Percentiles rank a stretch among this genome's conserved stretches.
Evolutionary conservation across 2,797 vertebrate genomes (phyloP).

Genomic region (Lepus oiostolus): DNA sequence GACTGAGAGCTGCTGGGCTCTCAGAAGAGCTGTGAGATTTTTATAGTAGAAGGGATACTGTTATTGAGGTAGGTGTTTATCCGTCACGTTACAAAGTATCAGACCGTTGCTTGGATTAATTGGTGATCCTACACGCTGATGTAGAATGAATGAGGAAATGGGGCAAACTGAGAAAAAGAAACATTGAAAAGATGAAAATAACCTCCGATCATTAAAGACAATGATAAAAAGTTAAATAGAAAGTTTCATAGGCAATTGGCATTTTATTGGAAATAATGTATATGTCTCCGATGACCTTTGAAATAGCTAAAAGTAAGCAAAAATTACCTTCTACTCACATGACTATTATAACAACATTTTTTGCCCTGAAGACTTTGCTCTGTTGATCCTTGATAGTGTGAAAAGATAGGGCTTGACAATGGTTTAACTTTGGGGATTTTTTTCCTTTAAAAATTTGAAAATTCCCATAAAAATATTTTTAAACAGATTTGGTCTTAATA

Average conservation of each 20-base stretch:
- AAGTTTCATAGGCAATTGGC: background rate
- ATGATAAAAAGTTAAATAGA: slow-evolving; percentile 25
- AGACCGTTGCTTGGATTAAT: background rate
- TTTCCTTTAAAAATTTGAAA: slow-evolving; percentile 10
- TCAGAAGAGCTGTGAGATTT: background rate
- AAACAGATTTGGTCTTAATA: background rate
- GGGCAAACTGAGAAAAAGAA: slow-evolving; percentile 47
- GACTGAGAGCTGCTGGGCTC: background rate
- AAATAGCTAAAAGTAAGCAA: background rate
- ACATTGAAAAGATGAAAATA: slow-evolving; percentile 12
- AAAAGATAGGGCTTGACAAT: background rate
- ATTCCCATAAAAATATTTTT: background rate
- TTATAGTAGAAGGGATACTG: background rate
- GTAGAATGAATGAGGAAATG: slow-evolving; percentile 28
- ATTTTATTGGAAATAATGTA: background rate
- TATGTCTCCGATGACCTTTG: background rate
- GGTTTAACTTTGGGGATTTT: slow-evolving; percentile 3
- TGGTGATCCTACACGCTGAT: background rate
- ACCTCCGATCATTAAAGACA: background rate
- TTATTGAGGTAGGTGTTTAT: background rate
- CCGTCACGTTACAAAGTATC: background rate
- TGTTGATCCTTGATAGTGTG: background rate
- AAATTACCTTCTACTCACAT: background rate
- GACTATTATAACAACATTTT: background rate
- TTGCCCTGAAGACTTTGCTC: background rate